Evolutionary conservation across 2,113 vertebrate genomes (phyloP), one percentile per base, ranked within the genome.

Genomic region (Scortum barcoo): DNA sequence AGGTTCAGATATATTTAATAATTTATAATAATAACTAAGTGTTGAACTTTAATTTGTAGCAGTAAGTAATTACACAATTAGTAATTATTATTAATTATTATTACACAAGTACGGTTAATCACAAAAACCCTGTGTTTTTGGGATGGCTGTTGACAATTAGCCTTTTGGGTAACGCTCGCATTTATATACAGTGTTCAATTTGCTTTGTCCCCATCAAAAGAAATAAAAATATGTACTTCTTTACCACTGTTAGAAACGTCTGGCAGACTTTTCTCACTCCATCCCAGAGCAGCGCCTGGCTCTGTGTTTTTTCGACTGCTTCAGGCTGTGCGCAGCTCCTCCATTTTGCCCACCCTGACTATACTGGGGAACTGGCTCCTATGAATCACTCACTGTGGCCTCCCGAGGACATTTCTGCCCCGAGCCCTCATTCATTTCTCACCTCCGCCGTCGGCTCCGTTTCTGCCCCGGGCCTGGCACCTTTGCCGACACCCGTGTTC

Each of bases 401-500:
- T 72, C 46, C 68, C 33, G 11, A 28, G 67, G 44, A 80, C 40
- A 28, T 70, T 60, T 76, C 16, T 48, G 22, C 65, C 42, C 28
- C 17, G 22, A 71, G 65, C n/a, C 30, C 28, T 77, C 13, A 22
- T 67, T 72, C 13, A 13, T 67, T 72, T 68, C 61, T 75, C 60
- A 33, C 22, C 38, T 6, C 33, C 5, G 2, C 66, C 62, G 74
- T 85, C 79, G 16, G 71, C 24, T 75, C 71, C 6, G 12, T 78
- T 74, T 58, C 69, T 2, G 7, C 61, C 72, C 53, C 26, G 26
- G 54, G 36, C 28, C n/a, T 6, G 2, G 12, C 78, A 72, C 53
- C 78, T 83, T 60, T 56, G n/a, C 65, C 57, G 68, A n/a, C n/a
- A 50, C 81, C 75, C 3, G n/a, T 17, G 28, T 24, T 67, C 53